Evolutionary conservation across 2,888 invertebrate genomes (phyloP).

Genomic region (Margaritifera margaritifera): DNA sequence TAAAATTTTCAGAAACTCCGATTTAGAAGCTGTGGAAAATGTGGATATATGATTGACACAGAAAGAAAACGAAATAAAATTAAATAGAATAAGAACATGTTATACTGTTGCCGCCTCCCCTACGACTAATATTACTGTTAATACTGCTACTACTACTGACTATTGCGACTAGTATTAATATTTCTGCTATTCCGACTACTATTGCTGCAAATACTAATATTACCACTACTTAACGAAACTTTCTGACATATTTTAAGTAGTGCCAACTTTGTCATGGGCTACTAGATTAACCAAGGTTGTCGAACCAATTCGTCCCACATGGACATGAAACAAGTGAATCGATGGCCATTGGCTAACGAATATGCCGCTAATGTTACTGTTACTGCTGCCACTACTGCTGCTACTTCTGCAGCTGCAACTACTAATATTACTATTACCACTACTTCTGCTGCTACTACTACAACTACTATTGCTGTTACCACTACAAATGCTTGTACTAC

Average conservation of each 20-base stretch:
- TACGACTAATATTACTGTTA: neutral
- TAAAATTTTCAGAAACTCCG: too few species aligned
- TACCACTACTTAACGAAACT: too few species aligned
- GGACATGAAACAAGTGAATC: too few species aligned
- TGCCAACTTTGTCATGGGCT: too few species aligned
- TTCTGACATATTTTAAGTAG: too few species aligned
- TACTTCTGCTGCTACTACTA: slow-evolving; percentile 1
- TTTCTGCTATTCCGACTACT: neutral
- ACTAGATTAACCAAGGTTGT: too few species aligned
- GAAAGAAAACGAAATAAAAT: neutral
- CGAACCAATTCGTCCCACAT: too few species aligned
- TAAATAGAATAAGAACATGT: neutral
- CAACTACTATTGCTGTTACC: neutral
- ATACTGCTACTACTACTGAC: neutral
- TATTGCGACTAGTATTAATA: neutral
- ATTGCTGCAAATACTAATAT: too few species aligned
- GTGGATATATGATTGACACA: neutral
- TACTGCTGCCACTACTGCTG: slow-evolving; percentile 1
- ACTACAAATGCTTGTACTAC: neutral
- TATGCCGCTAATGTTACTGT: neutral
- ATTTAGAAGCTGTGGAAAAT: neutral
- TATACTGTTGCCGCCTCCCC: neutral
- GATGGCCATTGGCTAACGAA: too few species aligned
- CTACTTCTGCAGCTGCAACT: neutral
- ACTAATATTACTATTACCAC: neutral